Conservation (phyloP, 1,140 invertebrate species). For the Formica exsecta region DNA sequence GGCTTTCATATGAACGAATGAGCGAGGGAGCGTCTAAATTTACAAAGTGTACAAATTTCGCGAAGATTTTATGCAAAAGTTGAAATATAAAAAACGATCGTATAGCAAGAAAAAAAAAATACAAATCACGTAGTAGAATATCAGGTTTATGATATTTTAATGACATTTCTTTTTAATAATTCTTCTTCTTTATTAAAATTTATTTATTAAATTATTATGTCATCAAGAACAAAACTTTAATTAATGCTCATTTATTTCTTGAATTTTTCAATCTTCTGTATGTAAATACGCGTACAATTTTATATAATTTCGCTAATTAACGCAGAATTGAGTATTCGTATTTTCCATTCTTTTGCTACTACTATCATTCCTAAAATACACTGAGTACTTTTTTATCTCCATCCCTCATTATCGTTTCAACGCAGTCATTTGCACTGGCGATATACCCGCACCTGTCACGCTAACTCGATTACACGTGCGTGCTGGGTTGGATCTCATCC, state of each 20-base stretch:
- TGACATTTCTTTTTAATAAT: neutral
- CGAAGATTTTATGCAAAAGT: neutral
- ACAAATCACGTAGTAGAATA: neutral
- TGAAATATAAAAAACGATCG: constrained; percentile 5
- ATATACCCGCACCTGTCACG: constrained; percentile 50
- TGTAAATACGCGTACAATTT: constrained; percentile 43
- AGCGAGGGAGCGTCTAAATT: neutral
- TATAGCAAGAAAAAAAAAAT: neutral
- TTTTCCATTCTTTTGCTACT: neutral
- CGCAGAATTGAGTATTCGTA: constrained; percentile 38
- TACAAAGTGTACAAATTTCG: constrained; percentile 20
- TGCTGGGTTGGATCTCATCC: neutral
- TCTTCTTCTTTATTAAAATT: neutral
- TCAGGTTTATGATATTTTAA: neutral
- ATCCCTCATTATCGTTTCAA: constrained; percentile 73
- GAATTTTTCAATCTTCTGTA: constrained; percentile 57
- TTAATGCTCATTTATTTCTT: neutral
- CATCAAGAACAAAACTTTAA: neutral
- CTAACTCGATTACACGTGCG: constrained; percentile 60
- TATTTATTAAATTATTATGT: neutral
- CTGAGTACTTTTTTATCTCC: constrained; percentile 65
- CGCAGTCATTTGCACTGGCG: constrained; percentile 53
- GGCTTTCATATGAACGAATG: constrained; percentile 3
- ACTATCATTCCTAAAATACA: neutral
- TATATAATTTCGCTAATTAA: constrained; percentile 61